Evolutionary conservation across 2,797 vertebrate species (phyloP).

Genomic region (Atherinosoma microstoma): DNA sequence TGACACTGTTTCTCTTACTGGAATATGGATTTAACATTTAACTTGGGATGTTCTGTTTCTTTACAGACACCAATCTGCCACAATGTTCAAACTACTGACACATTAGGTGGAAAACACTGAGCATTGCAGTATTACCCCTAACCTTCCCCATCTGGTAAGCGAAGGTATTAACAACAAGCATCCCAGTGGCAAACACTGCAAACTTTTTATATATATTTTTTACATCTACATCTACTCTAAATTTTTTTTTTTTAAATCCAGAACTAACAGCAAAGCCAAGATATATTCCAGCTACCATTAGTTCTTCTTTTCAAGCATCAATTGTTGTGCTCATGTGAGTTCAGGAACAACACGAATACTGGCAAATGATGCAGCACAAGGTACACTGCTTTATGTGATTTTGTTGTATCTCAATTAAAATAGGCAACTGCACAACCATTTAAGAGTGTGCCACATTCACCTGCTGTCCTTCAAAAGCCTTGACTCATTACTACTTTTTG

Average conservation of each 20-base stretch:
- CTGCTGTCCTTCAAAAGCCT: conserved; percentile 47
- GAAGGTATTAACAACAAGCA: not conserved
- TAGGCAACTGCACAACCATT: conserved; percentile 16
- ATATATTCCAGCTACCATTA: not conserved
- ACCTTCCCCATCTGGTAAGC: not conserved
- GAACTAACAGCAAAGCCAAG: not conserved
- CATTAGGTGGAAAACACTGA: not conserved
- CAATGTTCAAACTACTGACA: not conserved
- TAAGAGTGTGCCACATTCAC: conserved; percentile 39
- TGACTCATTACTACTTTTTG: conserved; percentile 23
- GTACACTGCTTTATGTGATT: not conserved
- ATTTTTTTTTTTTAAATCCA: too few species aligned
- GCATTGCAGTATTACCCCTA: not conserved
- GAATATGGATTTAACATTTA: not conserved
- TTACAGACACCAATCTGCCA: not conserved
- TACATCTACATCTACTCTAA: too few species aligned
- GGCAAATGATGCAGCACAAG: not conserved
- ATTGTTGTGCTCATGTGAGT: not conserved
- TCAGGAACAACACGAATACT: not conserved
- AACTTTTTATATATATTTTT: too few species aligned
- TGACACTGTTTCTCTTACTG: not conserved
- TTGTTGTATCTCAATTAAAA: conserved; percentile 26
- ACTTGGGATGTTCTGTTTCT: not conserved
- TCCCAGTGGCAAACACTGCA: not conserved
- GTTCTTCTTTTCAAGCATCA: not conserved